A percentile compares a stretch with the other conserved stretches of the same genome.
phyloP scores from a whole-genome alignment of 2,888 invertebrate genomes.

The Buathra laborator region DNA sequence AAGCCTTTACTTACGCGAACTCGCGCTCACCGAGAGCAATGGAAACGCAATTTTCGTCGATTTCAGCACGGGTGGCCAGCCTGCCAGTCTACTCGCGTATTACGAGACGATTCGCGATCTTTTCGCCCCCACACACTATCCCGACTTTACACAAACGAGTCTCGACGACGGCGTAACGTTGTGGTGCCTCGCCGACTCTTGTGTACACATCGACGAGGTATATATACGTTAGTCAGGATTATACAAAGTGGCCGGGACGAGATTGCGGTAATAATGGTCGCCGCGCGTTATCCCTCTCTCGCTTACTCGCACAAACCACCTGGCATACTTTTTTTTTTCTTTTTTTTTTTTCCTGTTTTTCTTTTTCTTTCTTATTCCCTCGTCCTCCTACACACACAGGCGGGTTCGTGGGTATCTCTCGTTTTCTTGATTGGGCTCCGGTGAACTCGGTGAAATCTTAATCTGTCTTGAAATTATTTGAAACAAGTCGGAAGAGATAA shows the following conservation, averaged over 20 bases:
- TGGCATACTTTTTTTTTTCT: slow-evolving; percentile 58
- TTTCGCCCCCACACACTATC: slow-evolving; percentile 21
- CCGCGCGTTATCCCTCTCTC: slow-evolving; percentile 35
- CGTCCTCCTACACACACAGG: slow-evolving; percentile 46
- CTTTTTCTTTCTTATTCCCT: neutral
- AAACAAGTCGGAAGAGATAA: slow-evolving; percentile 23
- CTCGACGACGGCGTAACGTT: neutral
- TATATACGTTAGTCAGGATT: slow-evolving; percentile 44
- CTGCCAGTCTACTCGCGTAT: slow-evolving; percentile 53
- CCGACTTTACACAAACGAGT: neutral
- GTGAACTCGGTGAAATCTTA: slow-evolving; percentile 59
- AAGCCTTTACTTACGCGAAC: slow-evolving; percentile 32
- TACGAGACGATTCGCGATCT: slow-evolving; percentile 54
- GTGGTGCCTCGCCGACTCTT: slow-evolving; percentile 4
- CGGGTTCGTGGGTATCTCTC: neutral
- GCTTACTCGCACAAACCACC: slow-evolving; percentile 51
- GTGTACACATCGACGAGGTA: neutral
- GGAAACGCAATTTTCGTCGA: slow-evolving; percentile 71
- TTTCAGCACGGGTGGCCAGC: slow-evolving; percentile 61
- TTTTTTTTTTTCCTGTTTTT: neutral
- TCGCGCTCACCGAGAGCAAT: slow-evolving; percentile 45
- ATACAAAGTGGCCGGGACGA: slow-evolving; percentile 69
- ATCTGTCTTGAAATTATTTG: slow-evolving; percentile 53
- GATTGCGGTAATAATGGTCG: slow-evolving; percentile 71
- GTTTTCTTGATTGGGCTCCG: slow-evolving; percentile 47